Base-by-base conservation (phyloP, 2,113 vertebrate species). In the Calypte anna region DNA sequence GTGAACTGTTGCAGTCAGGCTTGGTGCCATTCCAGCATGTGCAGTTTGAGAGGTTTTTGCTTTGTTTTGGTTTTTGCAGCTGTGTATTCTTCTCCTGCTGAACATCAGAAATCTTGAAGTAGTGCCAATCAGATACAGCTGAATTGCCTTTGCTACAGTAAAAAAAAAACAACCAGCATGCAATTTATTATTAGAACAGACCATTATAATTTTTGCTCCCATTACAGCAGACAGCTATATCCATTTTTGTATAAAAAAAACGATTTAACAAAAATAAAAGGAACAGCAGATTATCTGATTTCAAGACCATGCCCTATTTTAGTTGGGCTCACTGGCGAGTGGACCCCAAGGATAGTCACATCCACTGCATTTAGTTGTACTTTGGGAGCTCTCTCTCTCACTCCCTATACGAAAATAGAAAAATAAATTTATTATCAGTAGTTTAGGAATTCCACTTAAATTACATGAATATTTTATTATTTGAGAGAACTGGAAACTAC, bases 111-210 rank as follows among this genome's bases (percentile, higher is more conserved):
- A 79, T 93, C 77, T 92, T 96, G 96, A 94, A 82, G 75, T 46
- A 67, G n/a, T 87, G 96, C 96, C 96, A 96, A 91, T 96, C 94
- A 96, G 96, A 96, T 95, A 94, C 36, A 96, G 80, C 78, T 80
- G 84, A 95, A 91, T 92, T 95, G 84, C 79, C 53, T 91, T 78
- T 80, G 86, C 93, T 74, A 84, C 55, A 78, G 77, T 61, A 85
- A 86, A 95, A 50, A 86, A 95, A 94, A 50, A 86, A 95, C 95
- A 63, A 82, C 93, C 91, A 81, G 82, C 33, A 2, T 77, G 85
- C 80, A 86, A 83, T 95, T 94, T 94, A 94, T 96, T 97, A 94
- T 91, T 96, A 95, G 91, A 97, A 88, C 38, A 78, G 40, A 67
- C 40, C 44, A 75, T 84, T 92, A 61, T 44, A 80, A 69, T 62